Conservation (phyloP, 2,888 invertebrate genomes). For the Diaphora mendica region DNA sequence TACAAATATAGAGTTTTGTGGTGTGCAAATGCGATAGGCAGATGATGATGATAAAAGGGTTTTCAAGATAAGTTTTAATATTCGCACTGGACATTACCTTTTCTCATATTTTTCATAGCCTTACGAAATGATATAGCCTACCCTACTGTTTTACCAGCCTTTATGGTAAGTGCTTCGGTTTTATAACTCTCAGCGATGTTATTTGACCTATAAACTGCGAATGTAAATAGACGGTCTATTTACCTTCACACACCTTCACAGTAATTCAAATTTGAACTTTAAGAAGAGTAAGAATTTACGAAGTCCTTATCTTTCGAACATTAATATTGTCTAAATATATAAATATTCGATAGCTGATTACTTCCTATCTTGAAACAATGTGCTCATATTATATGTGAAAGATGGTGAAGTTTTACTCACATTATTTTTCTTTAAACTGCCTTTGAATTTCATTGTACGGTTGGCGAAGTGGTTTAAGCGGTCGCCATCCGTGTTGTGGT, state of each 20-base stretch:
- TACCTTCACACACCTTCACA: too few relatives aligned
- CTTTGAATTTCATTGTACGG: too few relatives aligned
- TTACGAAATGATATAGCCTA: neutral
- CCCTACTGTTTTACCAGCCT: neutral
- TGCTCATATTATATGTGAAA: constrained; percentile 15
- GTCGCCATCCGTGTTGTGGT: too few relatives aligned
- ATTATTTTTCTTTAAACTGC: too few relatives aligned
- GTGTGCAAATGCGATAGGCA: too few relatives aligned
- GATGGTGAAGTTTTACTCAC: neutral
- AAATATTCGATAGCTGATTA: too few relatives aligned
- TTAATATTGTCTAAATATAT: too few relatives aligned
- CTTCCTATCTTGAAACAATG: neutral
- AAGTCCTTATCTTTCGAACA: too few relatives aligned
- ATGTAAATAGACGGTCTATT: too few relatives aligned
- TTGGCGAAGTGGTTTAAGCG: too few relatives aligned
- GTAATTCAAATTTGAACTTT: neutral
- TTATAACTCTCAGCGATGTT: neutral
- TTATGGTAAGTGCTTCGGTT: neutral
- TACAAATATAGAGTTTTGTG: neutral
- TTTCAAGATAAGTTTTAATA: neutral
- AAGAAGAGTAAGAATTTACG: too few relatives aligned
- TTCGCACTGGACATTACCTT: neutral
- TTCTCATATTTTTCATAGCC: neutral
- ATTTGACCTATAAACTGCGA: neutral
- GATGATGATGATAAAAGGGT: too few relatives aligned